These are phyloP conservation scores for Spicauda simplicius DNA, from an alignment of 2,888 invertebrate species.

Conservation along the genomic window DNA sequence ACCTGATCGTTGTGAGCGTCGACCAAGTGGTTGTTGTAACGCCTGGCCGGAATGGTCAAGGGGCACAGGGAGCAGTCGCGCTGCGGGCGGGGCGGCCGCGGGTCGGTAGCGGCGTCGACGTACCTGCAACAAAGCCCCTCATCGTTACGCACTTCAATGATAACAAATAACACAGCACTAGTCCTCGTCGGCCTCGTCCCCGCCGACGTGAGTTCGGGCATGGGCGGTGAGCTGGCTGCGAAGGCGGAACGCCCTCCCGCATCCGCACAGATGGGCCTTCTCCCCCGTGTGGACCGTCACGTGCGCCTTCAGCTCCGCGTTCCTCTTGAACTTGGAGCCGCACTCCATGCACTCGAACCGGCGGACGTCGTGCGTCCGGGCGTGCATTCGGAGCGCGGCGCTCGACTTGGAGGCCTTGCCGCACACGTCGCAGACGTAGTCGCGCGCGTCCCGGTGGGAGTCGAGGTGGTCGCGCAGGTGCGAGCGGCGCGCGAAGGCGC, in stretches of 20 bases:
- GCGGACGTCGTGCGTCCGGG: slow-evolving; percentile 64
- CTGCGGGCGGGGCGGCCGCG: slow-evolving; percentile 27
- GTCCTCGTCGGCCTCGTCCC: not conserved
- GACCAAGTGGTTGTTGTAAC: slow-evolving; percentile 57
- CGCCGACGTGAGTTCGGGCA: slow-evolving; percentile 45
- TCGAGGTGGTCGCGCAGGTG: slow-evolving; percentile 80
- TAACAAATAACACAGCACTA: not conserved
- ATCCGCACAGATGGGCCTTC: slow-evolving; percentile 80
- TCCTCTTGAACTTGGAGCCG: slow-evolving; percentile 81
- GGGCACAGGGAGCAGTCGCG: slow-evolving; percentile 54
- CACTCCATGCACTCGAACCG: slow-evolving; percentile 77
- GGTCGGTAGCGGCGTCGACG: slow-evolving; percentile 25
- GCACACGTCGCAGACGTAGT: slow-evolving; percentile 82
- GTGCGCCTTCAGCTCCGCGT: slow-evolving; percentile 82
- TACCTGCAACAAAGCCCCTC: slow-evolving; percentile 31
- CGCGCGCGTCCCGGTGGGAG: slow-evolving; percentile 71
- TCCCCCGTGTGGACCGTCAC: slow-evolving; percentile 83
- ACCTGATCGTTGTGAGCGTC: slow-evolving; percentile 57
- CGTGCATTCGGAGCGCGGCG: slow-evolving; percentile 81
- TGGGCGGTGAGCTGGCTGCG: slow-evolving; percentile 61
- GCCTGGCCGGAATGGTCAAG: slow-evolving; percentile 36
- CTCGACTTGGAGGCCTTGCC: slow-evolving; percentile 80
- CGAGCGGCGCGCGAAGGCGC: slow-evolving; percentile 74
- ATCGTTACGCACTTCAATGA: slow-evolving; percentile 10
- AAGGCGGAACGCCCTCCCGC: slow-evolving; percentile 79